Evolutionary conservation across 2,113 vertebrate genomes (phyloP), one percentile per base, ranked within the genome.

Genomic region (Bolborhynchus lineola): DNA sequence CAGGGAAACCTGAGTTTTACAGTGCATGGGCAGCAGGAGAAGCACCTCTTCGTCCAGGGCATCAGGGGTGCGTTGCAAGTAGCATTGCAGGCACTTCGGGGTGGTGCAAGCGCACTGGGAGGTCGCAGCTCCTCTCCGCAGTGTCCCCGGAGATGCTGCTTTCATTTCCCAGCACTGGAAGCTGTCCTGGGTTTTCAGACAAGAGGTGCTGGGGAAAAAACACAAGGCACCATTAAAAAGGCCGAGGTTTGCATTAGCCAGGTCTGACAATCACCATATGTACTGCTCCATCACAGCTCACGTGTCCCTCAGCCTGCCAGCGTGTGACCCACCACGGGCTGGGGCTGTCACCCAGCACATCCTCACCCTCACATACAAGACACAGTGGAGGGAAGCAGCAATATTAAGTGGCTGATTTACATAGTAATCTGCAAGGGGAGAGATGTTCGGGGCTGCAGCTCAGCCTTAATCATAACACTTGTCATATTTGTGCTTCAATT

Each of bases 181-280:
- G 4, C 44, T 3, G 6, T 4, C 44, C 35, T 9, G 25, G 37
- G 18, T 64, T 42, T 46, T 33, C 59, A 60, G 69, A 7, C 28
- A 19, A 44, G 35, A 64, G 39, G 31, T 4, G 2, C 59, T 69
- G 44, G 37, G 47, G 14, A 26, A 18, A 64, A 41, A n/a, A 0
- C 67, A 63, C 26, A 46, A 76, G 19, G 47, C 18, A 8, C 21
- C 4, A 16, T 28, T 35, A 15, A 29, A 76, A 80, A 71, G 70
- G 16, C 16, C 0, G 0, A 2, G 57, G 3, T 64, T 42, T 3
- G 9, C 18, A 0, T 23, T 41, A 76, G 55, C 39, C 74, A 33
- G n/a, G 50, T 44, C 60, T 42, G 1, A 39, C 20, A 5, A 0
- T 1, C 0, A 3, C 63, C 57, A 1, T 0, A 37, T 26, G 52